Percentiles rank a stretch among this genome's conserved stretches.
Evolutionary conservation across 2,888 invertebrate genomes (phyloP).

Genomic region (Quadriops clusia): DNA sequence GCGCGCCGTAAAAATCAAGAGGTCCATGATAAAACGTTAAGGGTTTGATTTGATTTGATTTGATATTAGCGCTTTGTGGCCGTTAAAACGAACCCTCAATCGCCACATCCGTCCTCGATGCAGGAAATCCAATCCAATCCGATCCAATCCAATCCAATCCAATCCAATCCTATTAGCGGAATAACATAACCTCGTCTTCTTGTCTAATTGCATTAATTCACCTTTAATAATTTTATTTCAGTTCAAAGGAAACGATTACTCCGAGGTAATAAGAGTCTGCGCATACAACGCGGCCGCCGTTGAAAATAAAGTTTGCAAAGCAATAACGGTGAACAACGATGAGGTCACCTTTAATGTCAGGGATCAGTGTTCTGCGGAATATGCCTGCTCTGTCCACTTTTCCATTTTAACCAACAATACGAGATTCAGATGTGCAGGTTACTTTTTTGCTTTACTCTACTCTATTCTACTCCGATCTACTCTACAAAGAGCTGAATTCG

Average conservation of each 20-base stretch:
- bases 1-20: background rate
- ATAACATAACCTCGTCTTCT: too few species aligned
- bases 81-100: too few species aligned
- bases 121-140: too few species aligned
- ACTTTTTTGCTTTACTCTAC: background rate
- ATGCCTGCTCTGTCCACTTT: conserved; percentile 36
- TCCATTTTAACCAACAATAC: conserved; percentile 40
- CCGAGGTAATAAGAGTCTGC: conserved; percentile 29
- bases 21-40: too few species aligned
- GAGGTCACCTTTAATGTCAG: conserved; percentile 40
- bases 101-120: too few species aligned
- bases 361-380: conserved; percentile 40
- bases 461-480: conserved; percentile 8
- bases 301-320: conserved; percentile 38
- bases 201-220: background rate
- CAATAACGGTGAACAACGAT: conserved; percentile 36
- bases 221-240: too few species aligned
- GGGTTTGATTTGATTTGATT: too few species aligned
- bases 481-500: conserved; percentile 4
- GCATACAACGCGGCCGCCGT: conserved; percentile 20
- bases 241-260: conserved; percentile 32
- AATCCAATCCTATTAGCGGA: too few species aligned
- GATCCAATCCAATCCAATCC: too few species aligned
- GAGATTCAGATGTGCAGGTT: conserved; percentile 48
- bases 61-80: too few species aligned